Evolutionary conservation across 2,888 invertebrate genomes (phyloP).

Genomic region (Hypena proboscidalis): DNA sequence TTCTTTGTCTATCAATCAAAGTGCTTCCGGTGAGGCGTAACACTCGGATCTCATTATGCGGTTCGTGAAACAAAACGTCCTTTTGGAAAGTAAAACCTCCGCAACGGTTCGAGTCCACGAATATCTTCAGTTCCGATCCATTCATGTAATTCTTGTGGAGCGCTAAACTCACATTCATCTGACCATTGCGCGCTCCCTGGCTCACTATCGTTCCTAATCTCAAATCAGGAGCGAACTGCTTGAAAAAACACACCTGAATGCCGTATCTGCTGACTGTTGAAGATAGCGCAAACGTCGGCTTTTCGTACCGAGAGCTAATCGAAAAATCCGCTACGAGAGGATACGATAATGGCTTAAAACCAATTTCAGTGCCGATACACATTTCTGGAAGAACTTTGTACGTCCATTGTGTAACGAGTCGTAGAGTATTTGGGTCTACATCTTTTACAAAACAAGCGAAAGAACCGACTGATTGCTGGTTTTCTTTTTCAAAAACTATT

Average conservation of each 20-base stretch:
- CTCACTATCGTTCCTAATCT: conserved; percentile 70
- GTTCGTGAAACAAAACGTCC: conserved; percentile 69
- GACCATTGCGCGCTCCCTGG: conserved; percentile 55
- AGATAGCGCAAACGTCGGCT: conserved; percentile 60
- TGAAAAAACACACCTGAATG: conserved; percentile 71
- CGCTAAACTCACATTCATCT: conserved; percentile 66
- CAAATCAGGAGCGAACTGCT: conserved; percentile 67
- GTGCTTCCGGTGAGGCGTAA: conserved; percentile 69
- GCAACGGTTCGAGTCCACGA: conserved; percentile 74
- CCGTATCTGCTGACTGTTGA: conserved; percentile 68
- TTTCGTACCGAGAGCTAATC: conserved; percentile 68
- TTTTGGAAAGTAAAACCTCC: conserved; percentile 76
- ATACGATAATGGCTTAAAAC: conserved; percentile 60
- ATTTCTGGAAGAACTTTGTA: conserved; percentile 66
- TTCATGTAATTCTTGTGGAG: conserved; percentile 68
- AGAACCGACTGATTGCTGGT: conserved; percentile 60
- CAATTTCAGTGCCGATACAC: conserved; percentile 67
- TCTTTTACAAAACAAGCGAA: conserved; percentile 66
- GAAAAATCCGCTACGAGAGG: conserved; percentile 64
- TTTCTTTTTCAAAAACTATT: conserved; percentile 65
- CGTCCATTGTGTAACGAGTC: conserved; percentile 71
- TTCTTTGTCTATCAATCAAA: conserved; percentile 68
- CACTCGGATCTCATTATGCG: conserved; percentile 64
- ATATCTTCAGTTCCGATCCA: conserved; percentile 73
- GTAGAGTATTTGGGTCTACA: conserved; percentile 69